Evolutionary conservation across 2,113 vertebrate genomes (phyloP).

Genomic region (Mastomys coucha): DNA sequence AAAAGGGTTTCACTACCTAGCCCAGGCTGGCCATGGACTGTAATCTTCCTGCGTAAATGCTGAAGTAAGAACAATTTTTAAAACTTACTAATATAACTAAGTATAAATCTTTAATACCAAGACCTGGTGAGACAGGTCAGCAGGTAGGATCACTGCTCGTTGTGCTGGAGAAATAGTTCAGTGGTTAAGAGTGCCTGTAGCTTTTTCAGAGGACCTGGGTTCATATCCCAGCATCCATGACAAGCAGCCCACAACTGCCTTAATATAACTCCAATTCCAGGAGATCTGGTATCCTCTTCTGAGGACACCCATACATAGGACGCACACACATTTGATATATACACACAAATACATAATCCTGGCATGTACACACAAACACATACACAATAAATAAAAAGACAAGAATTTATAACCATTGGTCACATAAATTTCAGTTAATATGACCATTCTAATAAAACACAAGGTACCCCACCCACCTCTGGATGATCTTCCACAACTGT

Average conservation of each 20-base stretch:
- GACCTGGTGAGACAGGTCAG: not conserved
- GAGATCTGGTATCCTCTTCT: not conserved
- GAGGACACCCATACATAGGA: not conserved
- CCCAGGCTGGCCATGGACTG: not conserved
- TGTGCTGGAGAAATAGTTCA: not conserved
- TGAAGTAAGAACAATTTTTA: conserved; percentile 16
- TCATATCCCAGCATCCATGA: not conserved
- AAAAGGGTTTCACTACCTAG: not conserved
- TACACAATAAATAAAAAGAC: not conserved
- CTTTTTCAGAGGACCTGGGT: not conserved
- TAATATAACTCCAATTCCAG: not conserved
- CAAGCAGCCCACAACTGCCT: not conserved
- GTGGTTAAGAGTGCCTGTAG: not conserved
- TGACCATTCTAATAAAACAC: not conserved
- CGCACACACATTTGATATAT: not conserved
- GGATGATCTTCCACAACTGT: conserved; percentile 97
- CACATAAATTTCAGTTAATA: conserved; percentile 25
- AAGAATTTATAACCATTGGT: not conserved
- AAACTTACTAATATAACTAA: not conserved
- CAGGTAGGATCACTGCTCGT: not conserved
- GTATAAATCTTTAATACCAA: not conserved
- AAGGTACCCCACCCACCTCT: conserved; percentile 90
- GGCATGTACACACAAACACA: no score
- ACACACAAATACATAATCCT: not conserved
- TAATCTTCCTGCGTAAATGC: not conserved